These are phyloP conservation scores for Hozukius guyotensis DNA, from an alignment of 2,797 vertebrate genomes.

Conservation along the genomic window DNA sequence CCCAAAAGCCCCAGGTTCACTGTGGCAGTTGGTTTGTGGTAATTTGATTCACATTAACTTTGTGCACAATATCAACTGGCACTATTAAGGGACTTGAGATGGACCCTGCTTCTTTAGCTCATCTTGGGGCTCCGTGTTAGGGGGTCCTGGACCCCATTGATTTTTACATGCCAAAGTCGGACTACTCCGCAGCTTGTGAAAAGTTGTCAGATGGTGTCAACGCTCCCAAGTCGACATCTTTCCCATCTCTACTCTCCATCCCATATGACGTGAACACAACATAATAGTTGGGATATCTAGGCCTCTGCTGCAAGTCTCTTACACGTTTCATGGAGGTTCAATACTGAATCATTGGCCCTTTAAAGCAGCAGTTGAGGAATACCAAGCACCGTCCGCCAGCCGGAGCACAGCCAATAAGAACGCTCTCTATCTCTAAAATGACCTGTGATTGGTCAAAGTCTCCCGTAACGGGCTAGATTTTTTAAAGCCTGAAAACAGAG, in stretches of 20 bases:
- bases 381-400: too few species aligned
- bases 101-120: background rate
- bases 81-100: background rate
- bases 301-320: background rate
- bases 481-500: too few species aligned
- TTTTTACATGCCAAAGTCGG: background rate
- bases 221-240: background rate
- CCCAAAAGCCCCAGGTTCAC: slow-evolving; percentile 11
- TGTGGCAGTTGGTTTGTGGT: background rate
- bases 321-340: background rate
- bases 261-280: background rate
- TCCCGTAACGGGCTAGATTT: too few species aligned
- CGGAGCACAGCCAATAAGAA: too few species aligned
- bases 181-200: background rate
- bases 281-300: background rate
- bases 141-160: background rate
- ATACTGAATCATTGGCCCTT: slow-evolving; percentile 5
- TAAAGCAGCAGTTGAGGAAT: background rate
- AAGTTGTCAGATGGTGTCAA: background rate
- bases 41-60: background rate
- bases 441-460: too few species aligned
- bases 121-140: background rate
- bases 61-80: background rate
- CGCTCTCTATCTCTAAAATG: too few species aligned
- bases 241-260: background rate